Conservation (phyloP, 1,140 invertebrate genomes). For the Drosophila persimilis region DNA sequence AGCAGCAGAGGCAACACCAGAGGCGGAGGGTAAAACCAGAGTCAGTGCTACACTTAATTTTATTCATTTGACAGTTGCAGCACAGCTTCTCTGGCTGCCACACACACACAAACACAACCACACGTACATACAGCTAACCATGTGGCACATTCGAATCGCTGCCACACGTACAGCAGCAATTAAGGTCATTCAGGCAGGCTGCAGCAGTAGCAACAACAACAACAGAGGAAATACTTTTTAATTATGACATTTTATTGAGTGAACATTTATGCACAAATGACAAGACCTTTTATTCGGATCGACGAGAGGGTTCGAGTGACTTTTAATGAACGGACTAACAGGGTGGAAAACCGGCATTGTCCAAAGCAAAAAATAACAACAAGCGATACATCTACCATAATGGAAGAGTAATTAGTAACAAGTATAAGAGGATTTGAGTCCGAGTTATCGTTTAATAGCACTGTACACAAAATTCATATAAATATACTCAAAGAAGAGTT, state of each 20-base stretch:
- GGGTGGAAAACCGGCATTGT: constrained; percentile 32
- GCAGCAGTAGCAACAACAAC: constrained; percentile 25
- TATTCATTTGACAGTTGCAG: constrained; percentile 80
- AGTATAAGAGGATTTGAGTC: too few species aligned
- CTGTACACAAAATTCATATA: too few species aligned
- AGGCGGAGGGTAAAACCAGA: constrained; percentile 34
- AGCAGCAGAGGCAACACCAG: constrained; percentile 15
- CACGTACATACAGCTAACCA: background rate
- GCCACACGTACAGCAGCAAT: constrained; percentile 74
- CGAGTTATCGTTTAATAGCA: too few species aligned
- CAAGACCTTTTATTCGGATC: constrained; percentile 40
- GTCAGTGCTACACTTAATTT: constrained; percentile 77
- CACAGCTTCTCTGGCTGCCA: constrained; percentile 51
- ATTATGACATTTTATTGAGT: constrained; percentile 80
- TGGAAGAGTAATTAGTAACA: too few species aligned
- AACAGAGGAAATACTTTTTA: constrained; percentile 71
- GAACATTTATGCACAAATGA: constrained; percentile 70
- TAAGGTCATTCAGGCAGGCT: constrained; percentile 67
- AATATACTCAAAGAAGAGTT: too few species aligned
- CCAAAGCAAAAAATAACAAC: too few species aligned
- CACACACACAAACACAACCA: constrained; percentile 24
- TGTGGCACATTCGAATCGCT: constrained; percentile 62
- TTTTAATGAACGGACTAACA: constrained; percentile 48
- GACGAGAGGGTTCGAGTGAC: constrained; percentile 10
- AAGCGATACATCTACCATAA: too few species aligned